Conservation (phyloP, 2,888 invertebrate genomes). For the Sylvicola fuscatus region DNA sequence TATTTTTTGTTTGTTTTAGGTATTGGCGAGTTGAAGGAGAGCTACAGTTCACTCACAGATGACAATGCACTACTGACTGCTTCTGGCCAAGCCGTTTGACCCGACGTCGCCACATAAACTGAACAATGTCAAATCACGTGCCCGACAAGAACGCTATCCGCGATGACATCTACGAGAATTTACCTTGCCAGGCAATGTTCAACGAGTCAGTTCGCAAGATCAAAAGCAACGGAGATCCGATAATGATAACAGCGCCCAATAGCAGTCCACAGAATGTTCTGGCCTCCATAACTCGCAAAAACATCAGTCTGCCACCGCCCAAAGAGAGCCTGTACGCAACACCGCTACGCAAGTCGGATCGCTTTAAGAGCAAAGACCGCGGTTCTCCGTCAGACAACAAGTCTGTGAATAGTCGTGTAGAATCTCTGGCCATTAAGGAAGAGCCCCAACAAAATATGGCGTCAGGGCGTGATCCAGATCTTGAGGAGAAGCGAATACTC, state of each 20-base stretch:
- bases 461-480: conserved; percentile 11
- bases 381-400: conserved; percentile 5
- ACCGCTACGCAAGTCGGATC: conserved; percentile 24
- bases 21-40: too few species aligned
- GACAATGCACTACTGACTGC: too few species aligned
- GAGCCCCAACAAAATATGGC: conserved; percentile 8
- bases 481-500: conserved; percentile 24
- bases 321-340: conserved; percentile 26
- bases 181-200: conserved; percentile 1
- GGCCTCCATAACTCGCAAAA: not conserved
- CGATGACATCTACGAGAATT: not conserved
- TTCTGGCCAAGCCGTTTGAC: too few species aligned
- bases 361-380: conserved; percentile 17
- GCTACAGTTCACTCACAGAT: too few species aligned
- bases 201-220: not conserved
- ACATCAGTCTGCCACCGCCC: not conserved
- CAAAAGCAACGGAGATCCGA: not conserved
- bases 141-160: too few species aligned
- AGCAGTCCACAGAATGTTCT: not conserved
- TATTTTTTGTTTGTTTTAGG: too few species aligned
- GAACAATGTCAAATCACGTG: too few species aligned
- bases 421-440: conserved; percentile 4
- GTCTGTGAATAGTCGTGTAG: not conserved
- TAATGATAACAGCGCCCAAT: not conserved
- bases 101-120: too few species aligned